These are phyloP conservation scores for Erynnis tages DNA, from an alignment of 2,888 invertebrate genomes.

Conservation along the genomic window DNA sequence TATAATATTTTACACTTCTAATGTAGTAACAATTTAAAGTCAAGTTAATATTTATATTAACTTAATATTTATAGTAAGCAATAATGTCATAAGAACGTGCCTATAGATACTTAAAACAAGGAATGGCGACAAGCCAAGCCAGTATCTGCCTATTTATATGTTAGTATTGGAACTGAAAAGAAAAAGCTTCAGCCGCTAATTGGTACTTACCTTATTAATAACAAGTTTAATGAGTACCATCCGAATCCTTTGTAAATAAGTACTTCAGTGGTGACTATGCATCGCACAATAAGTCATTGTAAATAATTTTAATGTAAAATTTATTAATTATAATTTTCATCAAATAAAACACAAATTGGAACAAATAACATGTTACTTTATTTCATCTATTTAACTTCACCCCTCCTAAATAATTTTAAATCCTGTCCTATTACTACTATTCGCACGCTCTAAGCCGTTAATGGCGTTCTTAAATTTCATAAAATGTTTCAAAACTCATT, in stretches of 20 bases:
- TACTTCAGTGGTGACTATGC: constrained; percentile 17
- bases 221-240: constrained; percentile 33
- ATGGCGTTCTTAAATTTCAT: too few relatives aligned
- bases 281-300: constrained; percentile 51
- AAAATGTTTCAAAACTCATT: too few relatives aligned
- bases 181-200: constrained; percentile 14
- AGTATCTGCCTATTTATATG: not conserved
- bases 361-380: constrained; percentile 27
- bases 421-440: too few relatives aligned
- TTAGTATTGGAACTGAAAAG: not conserved
- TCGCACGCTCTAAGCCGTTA: too few relatives aligned
- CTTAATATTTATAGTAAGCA: not conserved
- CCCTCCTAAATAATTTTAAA: too few relatives aligned
- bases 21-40: too few relatives aligned
- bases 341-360: constrained; percentile 42
- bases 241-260: constrained; percentile 62
- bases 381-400: not conserved
- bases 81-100: constrained; percentile 2
- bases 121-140: not conserved
- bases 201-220: constrained; percentile 33
- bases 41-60: not conserved
- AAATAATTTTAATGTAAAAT: constrained; percentile 79
- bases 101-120: too few relatives aligned
- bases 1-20: too few relatives aligned
- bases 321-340: constrained; percentile 78